phyloP scores from a whole-genome alignment of 2,888 invertebrate species.

The Anticlea derivata region DNA sequence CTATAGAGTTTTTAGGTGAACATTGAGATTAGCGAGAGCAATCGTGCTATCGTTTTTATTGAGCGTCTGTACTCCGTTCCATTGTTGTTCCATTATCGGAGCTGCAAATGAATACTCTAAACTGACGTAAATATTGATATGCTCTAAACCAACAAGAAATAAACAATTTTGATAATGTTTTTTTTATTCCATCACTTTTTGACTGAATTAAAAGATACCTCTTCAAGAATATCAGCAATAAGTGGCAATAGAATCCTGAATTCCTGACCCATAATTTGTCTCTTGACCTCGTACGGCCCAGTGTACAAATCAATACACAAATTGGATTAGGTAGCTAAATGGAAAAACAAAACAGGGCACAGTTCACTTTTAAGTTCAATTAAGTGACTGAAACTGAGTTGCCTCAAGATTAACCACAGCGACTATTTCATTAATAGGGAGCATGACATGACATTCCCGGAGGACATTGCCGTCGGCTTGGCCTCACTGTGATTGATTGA shows the following conservation, averaged over 20 bases:
- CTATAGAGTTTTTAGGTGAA: slow-evolving; percentile 51
- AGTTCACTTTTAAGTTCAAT: background rate
- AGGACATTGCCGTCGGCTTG: slow-evolving; percentile 35
- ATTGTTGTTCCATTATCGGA: slow-evolving; percentile 51
- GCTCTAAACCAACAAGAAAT: slow-evolving; percentile 1
- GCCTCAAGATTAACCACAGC: slow-evolving; percentile 11
- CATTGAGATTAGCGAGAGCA: slow-evolving; percentile 41
- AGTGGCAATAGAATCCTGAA: background rate
- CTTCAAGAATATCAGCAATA: no score
- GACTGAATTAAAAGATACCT: no score
- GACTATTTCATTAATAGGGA: slow-evolving; percentile 32
- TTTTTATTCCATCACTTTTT: no score
- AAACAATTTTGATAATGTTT: no score
- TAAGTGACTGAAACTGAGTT: slow-evolving; percentile 4
- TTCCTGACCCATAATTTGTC: no score
- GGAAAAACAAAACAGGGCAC: no score
- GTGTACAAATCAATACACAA: no score
- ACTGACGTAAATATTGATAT: slow-evolving; percentile 13
- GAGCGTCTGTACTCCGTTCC: slow-evolving; percentile 36
- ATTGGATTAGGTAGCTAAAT: background rate
- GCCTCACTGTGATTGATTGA: slow-evolving; percentile 53
- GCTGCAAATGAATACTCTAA: slow-evolving; percentile 44
- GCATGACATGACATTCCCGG: slow-evolving; percentile 41
- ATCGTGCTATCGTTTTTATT: slow-evolving; percentile 26
- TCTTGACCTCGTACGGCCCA: no score